Percentiles rank a stretch among this genome's conserved stretches.
phyloP scores from a whole-genome alignment of 2,113 vertebrate genomes.

The Silurus glanis region DNA sequence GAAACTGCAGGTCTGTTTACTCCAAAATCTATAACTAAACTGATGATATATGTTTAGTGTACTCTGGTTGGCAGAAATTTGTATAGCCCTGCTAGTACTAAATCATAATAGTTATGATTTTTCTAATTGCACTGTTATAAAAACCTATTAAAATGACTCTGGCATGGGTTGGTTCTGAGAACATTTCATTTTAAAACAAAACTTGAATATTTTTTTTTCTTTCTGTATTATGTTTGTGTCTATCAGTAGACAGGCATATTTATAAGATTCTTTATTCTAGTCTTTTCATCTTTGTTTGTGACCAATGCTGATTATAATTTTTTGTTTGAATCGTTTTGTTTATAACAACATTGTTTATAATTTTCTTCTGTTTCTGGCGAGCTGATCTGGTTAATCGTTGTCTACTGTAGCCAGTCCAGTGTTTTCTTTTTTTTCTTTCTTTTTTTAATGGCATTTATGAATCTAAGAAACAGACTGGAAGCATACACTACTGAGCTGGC shows the following conservation, averaged over 20 bases:
- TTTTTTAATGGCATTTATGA: conserved; percentile 16
- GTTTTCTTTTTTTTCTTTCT: conserved; percentile 4
- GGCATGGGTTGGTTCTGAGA: conserved; percentile 51
- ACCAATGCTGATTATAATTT: conserved; percentile 3
- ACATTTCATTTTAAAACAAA: conserved; percentile 72
- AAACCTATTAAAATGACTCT: conserved; percentile 60
- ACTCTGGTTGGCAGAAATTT: conserved; percentile 37
- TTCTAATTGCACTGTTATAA: conserved; percentile 77
- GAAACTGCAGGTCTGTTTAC: conserved; percentile 49
- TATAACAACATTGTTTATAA: conserved; percentile 8
- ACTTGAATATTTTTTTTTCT: conserved; percentile 68
- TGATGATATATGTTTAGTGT: conserved; percentile 31
- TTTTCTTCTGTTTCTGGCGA: conserved; percentile 24
- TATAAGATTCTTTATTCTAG: conserved; percentile 40
- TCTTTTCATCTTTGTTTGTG: conserved; percentile 22
- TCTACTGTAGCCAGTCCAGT: conserved; percentile 39
- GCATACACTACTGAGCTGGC: conserved; percentile 33
- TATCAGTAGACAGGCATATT: conserved; percentile 62
- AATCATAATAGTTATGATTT: conserved; percentile 51
- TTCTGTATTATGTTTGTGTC: conserved; percentile 59
- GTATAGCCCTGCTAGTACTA: conserved; percentile 48
- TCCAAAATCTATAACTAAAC: conserved; percentile 27
- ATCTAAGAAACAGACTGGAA: conserved; percentile 25
- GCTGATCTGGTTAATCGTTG: conserved; percentile 12
- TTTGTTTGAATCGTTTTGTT: neutral